These are phyloP conservation scores for Metellina segmentata DNA, from an alignment of 2,888 invertebrate species.

Conservation along the genomic window DNA sequence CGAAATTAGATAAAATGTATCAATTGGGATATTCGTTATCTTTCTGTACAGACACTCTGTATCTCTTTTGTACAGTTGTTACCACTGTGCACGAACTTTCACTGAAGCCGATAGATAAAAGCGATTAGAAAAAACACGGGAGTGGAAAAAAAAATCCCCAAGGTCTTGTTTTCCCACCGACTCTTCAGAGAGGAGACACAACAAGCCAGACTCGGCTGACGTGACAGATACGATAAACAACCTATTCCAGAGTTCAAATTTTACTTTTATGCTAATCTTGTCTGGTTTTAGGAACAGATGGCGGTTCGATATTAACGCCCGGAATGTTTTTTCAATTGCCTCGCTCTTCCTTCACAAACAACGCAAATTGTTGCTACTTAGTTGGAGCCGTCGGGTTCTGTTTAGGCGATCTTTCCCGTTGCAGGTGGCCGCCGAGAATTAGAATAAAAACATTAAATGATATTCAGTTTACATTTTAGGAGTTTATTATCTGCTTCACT, in stretches of 20 bases:
- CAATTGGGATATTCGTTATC: not conserved
- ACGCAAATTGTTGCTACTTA: not conserved
- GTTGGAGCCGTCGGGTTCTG: too few species aligned
- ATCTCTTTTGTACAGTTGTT: not conserved
- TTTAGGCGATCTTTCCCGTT: too few species aligned
- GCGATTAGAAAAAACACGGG: slow-evolving; percentile 2
- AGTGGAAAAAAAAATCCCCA: slow-evolving; percentile 10
- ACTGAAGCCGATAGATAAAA: slow-evolving; percentile 10
- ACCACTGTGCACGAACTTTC: slow-evolving; percentile 5
- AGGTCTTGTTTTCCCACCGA: slow-evolving; percentile 52
- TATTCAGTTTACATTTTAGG: too few species aligned
- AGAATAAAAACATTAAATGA: too few species aligned
- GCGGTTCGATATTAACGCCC: slow-evolving; percentile 25
- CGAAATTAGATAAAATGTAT: not conserved
- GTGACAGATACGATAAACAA: slow-evolving; percentile 57
- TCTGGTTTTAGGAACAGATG: slow-evolving; percentile 54
- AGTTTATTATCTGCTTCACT: too few species aligned
- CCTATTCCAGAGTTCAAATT: slow-evolving; percentile 59
- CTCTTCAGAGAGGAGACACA: slow-evolving; percentile 42
- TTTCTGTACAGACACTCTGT: not conserved
- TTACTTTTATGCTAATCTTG: slow-evolving; percentile 63
- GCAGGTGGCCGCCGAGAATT: too few species aligned
- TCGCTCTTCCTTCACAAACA: not conserved
- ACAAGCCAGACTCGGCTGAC: slow-evolving; percentile 39
- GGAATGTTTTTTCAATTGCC: slow-evolving; percentile 9